Conservation (phyloP, 2,797 vertebrate species). For the Glyptemys insculpta region DNA sequence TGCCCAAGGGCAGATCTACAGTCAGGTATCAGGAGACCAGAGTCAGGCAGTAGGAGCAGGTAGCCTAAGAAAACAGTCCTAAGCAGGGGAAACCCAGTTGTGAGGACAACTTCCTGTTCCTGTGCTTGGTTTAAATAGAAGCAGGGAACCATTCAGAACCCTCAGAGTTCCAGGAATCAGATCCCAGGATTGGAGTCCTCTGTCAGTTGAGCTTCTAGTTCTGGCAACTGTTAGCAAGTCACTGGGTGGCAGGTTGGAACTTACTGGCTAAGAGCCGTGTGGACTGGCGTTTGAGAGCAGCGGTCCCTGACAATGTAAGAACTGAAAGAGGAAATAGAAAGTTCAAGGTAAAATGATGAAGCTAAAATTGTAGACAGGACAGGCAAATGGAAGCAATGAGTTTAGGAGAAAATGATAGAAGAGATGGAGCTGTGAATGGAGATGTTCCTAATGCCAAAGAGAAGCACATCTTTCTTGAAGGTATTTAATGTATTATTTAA, state of each 20-base stretch:
- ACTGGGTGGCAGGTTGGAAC: no score
- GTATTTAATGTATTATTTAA: neutral
- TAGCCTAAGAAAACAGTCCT: neutral
- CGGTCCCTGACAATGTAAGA: neutral
- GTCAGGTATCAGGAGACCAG: neutral
- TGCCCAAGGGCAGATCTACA: no score
- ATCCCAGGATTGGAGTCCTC: neutral
- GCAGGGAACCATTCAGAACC: neutral
- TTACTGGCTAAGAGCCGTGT: no score
- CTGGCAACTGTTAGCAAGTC: no score
- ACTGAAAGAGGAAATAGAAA: neutral
- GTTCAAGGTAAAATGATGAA: neutral
- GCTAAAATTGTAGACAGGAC: neutral
- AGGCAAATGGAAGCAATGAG: neutral
- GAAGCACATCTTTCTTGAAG: rapidly evolving
- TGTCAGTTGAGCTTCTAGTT: no score
- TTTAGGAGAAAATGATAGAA: neutral
- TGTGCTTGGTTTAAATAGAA: neutral
- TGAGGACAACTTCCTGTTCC: neutral
- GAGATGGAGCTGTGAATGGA: neutral
- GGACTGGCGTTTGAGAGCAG: no score
- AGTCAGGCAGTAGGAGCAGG: neutral
- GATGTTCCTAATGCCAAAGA: neutral
- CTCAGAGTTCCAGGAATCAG: neutral
- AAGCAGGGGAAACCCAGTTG: neutral